Evolutionary conservation across 2,113 vertebrate genomes (phyloP).

Genomic region (Ceuthmochares aereus): DNA sequence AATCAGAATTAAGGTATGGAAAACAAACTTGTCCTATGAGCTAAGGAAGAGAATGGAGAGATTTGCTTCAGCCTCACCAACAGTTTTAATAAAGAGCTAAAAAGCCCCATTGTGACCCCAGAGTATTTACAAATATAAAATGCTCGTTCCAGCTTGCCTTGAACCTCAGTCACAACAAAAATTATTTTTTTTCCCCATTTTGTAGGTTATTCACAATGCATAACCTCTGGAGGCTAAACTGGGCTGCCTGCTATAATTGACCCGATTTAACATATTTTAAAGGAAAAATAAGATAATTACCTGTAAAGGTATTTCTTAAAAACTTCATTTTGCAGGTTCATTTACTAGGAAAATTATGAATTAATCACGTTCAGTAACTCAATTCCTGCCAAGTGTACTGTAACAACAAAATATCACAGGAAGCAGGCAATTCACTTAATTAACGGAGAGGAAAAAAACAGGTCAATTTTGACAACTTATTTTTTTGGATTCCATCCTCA

Average conservation of each 20-base stretch:
- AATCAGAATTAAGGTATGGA: not conserved
- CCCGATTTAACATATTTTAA: not conserved
- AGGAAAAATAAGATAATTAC: not conserved
- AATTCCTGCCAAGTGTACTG: not conserved
- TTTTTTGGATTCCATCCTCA: not conserved
- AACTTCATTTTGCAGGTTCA: not conserved
- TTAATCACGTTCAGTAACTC: not conserved
- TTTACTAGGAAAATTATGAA: not conserved
- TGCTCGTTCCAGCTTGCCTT: not conserved
- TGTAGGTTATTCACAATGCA: not conserved
- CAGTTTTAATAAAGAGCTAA: not conserved
- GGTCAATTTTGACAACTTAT: not conserved
- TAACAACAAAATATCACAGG: not conserved
- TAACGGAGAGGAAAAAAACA: not conserved
- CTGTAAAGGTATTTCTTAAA: not conserved
- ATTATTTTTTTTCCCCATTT: rapidly evolving
- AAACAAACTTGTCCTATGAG: not conserved
- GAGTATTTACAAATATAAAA: not conserved
- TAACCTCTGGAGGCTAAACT: not conserved
- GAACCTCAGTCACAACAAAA: not conserved
- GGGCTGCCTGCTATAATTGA: not conserved
- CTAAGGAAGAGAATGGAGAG: not conserved
- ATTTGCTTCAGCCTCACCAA: not conserved
- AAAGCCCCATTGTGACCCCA: not conserved
- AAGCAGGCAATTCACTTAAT: not conserved